These are phyloP conservation scores for Clarias platycephalus DNA, from an alignment of 2,797 vertebrate species.

Conservation along the genomic window DNA sequence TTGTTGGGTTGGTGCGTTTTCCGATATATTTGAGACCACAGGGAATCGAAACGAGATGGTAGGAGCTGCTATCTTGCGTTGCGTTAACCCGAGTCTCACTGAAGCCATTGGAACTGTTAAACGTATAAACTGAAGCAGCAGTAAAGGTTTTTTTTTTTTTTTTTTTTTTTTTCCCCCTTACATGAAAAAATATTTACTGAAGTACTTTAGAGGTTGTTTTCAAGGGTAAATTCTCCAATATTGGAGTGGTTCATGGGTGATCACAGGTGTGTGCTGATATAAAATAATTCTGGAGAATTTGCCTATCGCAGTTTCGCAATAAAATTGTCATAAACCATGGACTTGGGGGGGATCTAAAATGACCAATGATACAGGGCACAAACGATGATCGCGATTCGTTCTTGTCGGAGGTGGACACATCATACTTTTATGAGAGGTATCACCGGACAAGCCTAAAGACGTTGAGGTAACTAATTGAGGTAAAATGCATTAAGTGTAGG, in stretches of 20 bases:
- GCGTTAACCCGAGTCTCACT: not conserved
- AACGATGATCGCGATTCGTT: not conserved
- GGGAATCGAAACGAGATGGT: not conserved
- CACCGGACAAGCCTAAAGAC: not conserved
- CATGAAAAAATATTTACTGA: not conserved
- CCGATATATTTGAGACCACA: not conserved
- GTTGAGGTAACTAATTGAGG: not conserved
- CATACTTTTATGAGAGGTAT: not conserved
- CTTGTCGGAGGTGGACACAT: not conserved
- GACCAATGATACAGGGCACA: not conserved
- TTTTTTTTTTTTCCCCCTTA: not conserved
- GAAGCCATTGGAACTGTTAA: slow-evolving; percentile 1
- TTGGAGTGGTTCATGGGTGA: too few species aligned
- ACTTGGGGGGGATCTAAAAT: not conserved
- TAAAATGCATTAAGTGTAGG: not conserved
- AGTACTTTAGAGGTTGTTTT: not conserved
- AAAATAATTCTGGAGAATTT: not conserved
- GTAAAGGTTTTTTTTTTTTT: not conserved
- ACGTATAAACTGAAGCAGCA: not conserved
- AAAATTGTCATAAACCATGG: not conserved
- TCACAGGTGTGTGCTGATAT: not conserved
- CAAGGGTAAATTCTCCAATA: too few species aligned
- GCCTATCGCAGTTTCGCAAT: not conserved
- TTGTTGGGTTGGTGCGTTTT: not conserved
- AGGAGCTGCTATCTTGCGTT: not conserved